phyloP scores from a whole-genome alignment of 2,113 vertebrate species.

The Catharus bicknelli region DNA sequence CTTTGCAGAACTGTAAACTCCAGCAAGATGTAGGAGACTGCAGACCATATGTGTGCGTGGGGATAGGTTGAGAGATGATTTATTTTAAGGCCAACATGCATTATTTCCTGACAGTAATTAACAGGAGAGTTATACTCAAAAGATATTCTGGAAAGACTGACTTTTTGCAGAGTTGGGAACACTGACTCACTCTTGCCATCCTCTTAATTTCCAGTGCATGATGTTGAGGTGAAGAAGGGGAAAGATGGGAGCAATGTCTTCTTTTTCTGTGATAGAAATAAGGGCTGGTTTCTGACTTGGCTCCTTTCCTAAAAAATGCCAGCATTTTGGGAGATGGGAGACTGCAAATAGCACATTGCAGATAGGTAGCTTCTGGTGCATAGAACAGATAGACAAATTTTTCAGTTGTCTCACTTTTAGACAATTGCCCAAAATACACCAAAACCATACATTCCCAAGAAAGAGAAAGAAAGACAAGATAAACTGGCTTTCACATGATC shows the following conservation, averaged over 20 bases:
- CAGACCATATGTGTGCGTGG: not conserved
- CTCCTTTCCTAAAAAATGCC: not conserved
- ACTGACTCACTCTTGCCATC: conserved; percentile 11
- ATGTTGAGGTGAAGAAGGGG: conserved; percentile 1
- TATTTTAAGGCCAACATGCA: not conserved
- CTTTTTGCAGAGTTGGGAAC: not conserved
- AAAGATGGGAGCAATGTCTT: not conserved
- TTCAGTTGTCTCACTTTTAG: not conserved
- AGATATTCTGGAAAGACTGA: not conserved
- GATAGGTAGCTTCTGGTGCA: not conserved
- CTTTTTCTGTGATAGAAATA: not conserved
- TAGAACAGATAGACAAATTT: not conserved
- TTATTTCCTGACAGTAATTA: conserved; percentile 10
- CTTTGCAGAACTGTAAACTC: not conserved
- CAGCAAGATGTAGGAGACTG: not conserved
- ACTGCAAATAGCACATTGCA: not conserved
- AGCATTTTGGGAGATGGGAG: not conserved
- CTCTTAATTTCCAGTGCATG: not conserved
- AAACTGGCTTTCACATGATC: not conserved
- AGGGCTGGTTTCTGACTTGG: not conserved
- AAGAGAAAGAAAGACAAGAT: not conserved
- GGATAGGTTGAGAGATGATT: not conserved
- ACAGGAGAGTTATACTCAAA: not conserved
- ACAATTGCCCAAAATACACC: not conserved
- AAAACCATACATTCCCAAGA: not conserved